These are phyloP conservation scores for Dermatemys mawii DNA, from an alignment of 2,113 vertebrate genomes.

Conservation along the genomic window DNA sequence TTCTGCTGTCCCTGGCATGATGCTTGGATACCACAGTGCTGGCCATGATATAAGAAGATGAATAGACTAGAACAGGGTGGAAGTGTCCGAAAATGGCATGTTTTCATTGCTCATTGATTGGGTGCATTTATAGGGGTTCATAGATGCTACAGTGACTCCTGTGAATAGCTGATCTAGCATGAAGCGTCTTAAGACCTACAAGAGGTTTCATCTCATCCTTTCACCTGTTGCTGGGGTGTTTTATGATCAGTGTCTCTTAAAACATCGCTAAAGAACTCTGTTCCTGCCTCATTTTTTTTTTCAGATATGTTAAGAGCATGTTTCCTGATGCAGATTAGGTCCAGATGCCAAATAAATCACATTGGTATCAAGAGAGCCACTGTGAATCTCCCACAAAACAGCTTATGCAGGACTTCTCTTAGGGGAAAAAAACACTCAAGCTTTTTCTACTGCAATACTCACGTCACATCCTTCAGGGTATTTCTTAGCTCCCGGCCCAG, in stretches of 20 bases:
- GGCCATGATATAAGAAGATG: fast-evolving
- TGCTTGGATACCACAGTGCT: not conserved
- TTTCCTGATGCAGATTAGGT: not conserved
- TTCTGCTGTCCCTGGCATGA: not conserved
- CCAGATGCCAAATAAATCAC: not conserved
- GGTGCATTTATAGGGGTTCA: not conserved
- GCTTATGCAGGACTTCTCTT: not conserved
- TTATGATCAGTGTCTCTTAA: not conserved
- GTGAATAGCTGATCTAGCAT: not conserved
- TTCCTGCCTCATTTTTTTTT: not conserved
- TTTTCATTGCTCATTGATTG: not conserved
- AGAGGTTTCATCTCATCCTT: not conserved
- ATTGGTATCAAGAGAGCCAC: not conserved
- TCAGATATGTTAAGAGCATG: not conserved
- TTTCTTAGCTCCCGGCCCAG: constrained; percentile 92
- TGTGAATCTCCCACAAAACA: not conserved
- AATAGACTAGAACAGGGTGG: not conserved
- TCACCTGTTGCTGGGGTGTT: not conserved
- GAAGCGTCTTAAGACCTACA: not conserved
- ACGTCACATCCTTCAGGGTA: constrained; percentile 96
- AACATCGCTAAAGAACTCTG: not conserved
- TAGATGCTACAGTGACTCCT: not conserved
- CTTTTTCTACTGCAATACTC: constrained; percentile 70
- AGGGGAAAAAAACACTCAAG: not conserved
- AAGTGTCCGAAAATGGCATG: not conserved